phyloP scores from a whole-genome alignment of 2,113 vertebrate species.

The Phodopus roborovskii region DNA sequence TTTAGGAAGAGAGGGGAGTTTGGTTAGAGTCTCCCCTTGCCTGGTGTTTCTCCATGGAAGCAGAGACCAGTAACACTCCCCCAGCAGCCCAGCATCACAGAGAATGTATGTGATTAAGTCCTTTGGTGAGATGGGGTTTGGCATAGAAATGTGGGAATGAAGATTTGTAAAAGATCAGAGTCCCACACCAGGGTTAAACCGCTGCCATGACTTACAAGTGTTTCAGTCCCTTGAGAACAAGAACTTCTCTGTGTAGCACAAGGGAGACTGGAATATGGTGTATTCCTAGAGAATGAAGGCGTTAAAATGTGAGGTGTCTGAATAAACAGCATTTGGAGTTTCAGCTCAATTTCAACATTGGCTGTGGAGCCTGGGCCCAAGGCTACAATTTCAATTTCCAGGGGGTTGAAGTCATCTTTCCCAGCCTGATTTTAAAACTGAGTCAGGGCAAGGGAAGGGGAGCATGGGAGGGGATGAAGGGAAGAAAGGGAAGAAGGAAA shows the following conservation, averaged over 20 bases:
- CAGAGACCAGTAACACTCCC: neutral
- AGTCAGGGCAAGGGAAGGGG: neutral
- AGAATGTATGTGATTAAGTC: neutral
- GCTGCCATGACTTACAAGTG: neutral
- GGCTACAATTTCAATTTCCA: neutral
- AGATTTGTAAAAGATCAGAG: neutral
- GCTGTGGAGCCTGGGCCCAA: neutral
- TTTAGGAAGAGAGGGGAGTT: neutral
- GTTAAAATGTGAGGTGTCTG: neutral
- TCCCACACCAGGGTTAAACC: neutral
- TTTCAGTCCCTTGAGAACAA: neutral
- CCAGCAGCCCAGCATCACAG: neutral
- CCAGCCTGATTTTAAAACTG: neutral
- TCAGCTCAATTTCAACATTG: neutral
- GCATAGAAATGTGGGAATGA: neutral
- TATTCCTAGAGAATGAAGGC: neutral
- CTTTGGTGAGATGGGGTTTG: neutral
- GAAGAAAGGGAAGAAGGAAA: neutral
- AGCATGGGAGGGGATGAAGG: neutral
- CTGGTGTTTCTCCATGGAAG: neutral
- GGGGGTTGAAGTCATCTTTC: neutral
- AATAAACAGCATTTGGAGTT: neutral
- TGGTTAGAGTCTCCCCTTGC: neutral
- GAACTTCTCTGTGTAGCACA: fast-evolving
- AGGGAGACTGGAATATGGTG: neutral